These are phyloP conservation scores for Pyrocoelia pectoralis DNA, from an alignment of 2,888 invertebrate genomes.

Conservation along the genomic window DNA sequence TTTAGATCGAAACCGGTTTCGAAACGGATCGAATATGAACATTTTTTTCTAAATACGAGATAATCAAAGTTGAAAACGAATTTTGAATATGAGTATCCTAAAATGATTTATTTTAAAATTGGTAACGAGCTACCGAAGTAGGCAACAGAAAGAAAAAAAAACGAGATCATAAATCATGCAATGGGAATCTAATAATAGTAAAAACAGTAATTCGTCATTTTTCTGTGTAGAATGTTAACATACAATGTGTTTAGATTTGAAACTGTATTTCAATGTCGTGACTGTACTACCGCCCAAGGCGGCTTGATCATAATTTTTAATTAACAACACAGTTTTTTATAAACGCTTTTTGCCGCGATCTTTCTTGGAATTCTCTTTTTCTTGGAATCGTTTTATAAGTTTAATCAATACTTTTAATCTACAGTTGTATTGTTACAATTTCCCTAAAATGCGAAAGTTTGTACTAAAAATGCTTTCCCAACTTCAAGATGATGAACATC, in stretches of 20 bases:
- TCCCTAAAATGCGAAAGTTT: not conserved
- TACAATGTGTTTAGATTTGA: constrained; percentile 21
- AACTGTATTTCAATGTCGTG: constrained; percentile 36
- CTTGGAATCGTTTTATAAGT: constrained; percentile 32
- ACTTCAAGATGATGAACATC: constrained; percentile 13
- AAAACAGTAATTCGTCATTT: constrained; percentile 34
- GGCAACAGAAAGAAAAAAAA: constrained; percentile 23
- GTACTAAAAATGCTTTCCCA: not conserved
- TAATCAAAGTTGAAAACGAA: not conserved
- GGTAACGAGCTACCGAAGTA: constrained; percentile 27
- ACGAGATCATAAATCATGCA: constrained; percentile 27
- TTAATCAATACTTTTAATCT: constrained; percentile 29
- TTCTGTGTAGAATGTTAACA: constrained; percentile 24
- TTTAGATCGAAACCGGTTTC: constrained; percentile 2
- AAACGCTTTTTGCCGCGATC: constrained; percentile 41
- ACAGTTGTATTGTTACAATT: constrained; percentile 5
- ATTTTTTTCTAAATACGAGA: not conserved
- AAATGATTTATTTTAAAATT: constrained; percentile 16
- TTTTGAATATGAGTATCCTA: not conserved
- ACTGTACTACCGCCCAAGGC: constrained; percentile 40
- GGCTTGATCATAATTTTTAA: constrained; percentile 46
- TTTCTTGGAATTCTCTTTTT: constrained; percentile 33
- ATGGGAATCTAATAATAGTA: constrained; percentile 27
- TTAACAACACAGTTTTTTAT: constrained; percentile 41
- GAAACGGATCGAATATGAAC: not conserved